Evolutionary conservation across 1,140 invertebrate species (phyloP).

Genomic region (Rhagoletis zephyria): DNA sequence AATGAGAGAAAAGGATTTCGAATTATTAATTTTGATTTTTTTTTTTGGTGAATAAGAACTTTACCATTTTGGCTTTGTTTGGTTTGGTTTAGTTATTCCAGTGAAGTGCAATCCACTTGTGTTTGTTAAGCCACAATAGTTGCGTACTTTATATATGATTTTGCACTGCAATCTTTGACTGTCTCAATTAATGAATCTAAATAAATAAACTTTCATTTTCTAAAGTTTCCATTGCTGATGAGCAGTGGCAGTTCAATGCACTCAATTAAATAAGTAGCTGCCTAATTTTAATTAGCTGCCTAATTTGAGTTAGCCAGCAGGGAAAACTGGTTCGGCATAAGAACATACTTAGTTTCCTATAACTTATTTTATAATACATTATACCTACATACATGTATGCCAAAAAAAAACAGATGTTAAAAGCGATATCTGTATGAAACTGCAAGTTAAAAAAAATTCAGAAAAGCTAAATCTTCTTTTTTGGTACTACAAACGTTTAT

Average conservation of each 20-base stretch:
- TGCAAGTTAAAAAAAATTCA: background rate
- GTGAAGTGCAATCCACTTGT: background rate
- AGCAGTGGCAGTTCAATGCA: background rate
- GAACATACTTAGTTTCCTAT: too few species aligned
- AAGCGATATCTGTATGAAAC: too few species aligned
- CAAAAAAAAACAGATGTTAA: too few species aligned
- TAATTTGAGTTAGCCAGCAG: too few species aligned
- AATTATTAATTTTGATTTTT: too few species aligned
- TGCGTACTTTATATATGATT: background rate
- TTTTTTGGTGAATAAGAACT: background rate
- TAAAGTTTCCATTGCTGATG: background rate
- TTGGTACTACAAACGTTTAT: too few species aligned
- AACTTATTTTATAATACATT: too few species aligned
- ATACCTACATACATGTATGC: too few species aligned
- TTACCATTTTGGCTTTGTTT: background rate
- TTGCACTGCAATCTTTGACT: background rate
- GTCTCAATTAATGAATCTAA: background rate
- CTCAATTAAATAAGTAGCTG: background rate
- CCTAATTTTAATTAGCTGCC: too few species aligned
- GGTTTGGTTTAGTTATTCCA: background rate
- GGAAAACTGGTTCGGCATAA: too few species aligned
- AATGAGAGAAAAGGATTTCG: background rate
- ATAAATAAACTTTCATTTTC: background rate
- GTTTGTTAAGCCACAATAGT: background rate
- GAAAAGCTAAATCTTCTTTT: background rate